Evolutionary conservation across 2,113 vertebrate genomes (phyloP).

Genomic region (Dicentrarchus labrax): DNA sequence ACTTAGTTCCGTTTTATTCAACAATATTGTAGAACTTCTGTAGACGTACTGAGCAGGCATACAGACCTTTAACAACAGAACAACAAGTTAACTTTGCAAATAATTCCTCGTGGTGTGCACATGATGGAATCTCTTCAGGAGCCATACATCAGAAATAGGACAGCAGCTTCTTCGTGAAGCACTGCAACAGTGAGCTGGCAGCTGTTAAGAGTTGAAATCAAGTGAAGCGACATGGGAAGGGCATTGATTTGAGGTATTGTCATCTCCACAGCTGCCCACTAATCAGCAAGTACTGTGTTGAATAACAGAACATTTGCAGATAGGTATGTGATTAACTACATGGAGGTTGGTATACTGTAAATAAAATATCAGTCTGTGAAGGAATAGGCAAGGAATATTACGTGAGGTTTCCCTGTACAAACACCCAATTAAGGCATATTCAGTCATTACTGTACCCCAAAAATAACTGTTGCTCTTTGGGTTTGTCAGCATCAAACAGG

Average conservation of each 20-base stretch:
- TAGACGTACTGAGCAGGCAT: no score
- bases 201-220: conserved; percentile 26
- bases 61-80: not conserved
- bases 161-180: conserved; percentile 10
- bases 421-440: not conserved
- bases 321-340: conserved; percentile 28
- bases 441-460: not conserved
- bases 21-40: not conserved
- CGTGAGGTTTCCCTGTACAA: not conserved
- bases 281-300: conserved; percentile 12
- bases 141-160: not conserved
- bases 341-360: not conserved
- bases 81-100: not conserved
- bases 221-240: not conserved
- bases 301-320: conserved; percentile 6
- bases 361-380: no score
- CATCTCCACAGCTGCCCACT: conserved; percentile 48
- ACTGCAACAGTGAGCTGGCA: conserved; percentile 18
- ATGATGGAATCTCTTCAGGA: not conserved
- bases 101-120: not conserved
- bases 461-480: not conserved
- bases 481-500: not conserved
- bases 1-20: not conserved
- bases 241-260: conserved; percentile 30
- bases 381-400: not conserved